phyloP scores from a whole-genome alignment of 2,113 vertebrate genomes.

The Telmatochromis brichardi region DNA sequence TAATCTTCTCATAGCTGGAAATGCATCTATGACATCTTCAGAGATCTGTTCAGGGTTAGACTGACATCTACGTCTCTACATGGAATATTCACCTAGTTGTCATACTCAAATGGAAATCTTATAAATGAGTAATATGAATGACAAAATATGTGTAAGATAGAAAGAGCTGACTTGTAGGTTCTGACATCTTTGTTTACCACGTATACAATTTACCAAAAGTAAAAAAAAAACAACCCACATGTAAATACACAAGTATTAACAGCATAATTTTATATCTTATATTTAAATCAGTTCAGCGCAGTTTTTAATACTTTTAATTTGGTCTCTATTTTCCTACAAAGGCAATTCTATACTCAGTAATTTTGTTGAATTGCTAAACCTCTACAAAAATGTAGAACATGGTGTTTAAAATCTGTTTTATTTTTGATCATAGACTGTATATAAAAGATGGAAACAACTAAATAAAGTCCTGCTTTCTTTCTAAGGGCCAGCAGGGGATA shows the following conservation, averaged over 20 bases:
- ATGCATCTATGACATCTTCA: not conserved
- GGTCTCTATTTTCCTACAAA: not conserved
- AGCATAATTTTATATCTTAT: not conserved
- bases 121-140: not conserved
- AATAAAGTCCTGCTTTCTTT: not conserved
- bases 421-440: not conserved
- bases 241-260: not conserved
- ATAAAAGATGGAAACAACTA: not conserved
- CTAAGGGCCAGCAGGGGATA: not conserved
- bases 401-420: not conserved
- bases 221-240: fast-evolving
- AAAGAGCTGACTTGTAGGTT: not conserved
- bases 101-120: not conserved
- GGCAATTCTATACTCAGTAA: not conserved
- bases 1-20: not conserved
- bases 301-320: not conserved
- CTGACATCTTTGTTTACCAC: not conserved
- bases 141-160: not conserved
- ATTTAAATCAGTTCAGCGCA: not conserved
- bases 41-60: not conserved
- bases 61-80: not conserved
- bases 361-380: not conserved
- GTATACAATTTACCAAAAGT: not conserved
- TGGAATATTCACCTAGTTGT: not conserved
- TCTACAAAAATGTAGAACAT: not conserved